Base-by-base conservation (phyloP, 2,113 vertebrate genomes). In the Austrofundulus limnaeus region DNA sequence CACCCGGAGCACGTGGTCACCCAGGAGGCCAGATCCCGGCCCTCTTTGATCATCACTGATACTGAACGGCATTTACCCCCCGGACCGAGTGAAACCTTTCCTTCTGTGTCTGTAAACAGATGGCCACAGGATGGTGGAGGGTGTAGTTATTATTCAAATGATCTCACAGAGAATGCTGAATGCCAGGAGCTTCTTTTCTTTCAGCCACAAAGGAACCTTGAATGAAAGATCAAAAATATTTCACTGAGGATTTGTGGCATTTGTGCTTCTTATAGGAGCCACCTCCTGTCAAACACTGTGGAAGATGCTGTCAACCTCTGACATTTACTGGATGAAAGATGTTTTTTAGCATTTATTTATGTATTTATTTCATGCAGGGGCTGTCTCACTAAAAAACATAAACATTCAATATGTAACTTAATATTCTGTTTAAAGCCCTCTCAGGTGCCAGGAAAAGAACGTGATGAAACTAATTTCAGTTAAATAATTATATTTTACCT, bases 21-120 rank as follows among this genome's bases (percentile, higher is more conserved):
- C 70, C 45, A 46, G 54, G 66, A 77, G 75, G 72, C 67, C 34
- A 51, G 61, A 72, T 49, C 55, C 71, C 62, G 60, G 46, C 68
- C 58, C 10, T 75, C 78, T 86, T 85, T 85, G 80, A 84, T 84
- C 77, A 78, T 72, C 77, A 75, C 66, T 67, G 70, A 86, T 83
- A 70, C 43, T 58, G 76, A 80, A 83, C 81, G 66, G 77, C 70
- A 74, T 79, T 80, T 67, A 71, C 75, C 66, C 61, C 81, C 77
- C 46, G 67, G 68, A 47, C 55, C 25, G 78, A 78, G 72, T 25
- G 50, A 76, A 86, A 72, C 66, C 79, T 72, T 69, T 67, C 71
- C 76, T 61, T 68, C 46, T 72, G 73, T 57, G 70, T 85, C 16
- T 48, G 53, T 49, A 80, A 78, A 80, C 85, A 89, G 82, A 87